Evolutionary conservation across 2,888 invertebrate species (phyloP).

Genomic region (Notodonta ziczac): DNA sequence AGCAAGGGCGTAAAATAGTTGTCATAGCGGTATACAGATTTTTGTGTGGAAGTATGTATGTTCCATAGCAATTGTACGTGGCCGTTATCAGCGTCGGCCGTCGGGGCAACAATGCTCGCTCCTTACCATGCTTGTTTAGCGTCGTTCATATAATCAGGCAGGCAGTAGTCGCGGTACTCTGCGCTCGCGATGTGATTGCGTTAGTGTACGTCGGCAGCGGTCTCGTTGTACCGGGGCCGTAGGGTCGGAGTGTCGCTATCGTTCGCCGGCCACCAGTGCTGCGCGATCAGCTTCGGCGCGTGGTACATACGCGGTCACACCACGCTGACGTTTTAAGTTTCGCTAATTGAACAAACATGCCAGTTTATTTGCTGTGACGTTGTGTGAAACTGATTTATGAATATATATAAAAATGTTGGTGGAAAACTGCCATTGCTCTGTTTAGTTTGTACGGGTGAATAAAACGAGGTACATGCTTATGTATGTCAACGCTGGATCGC

Average conservation of each 20-base stretch:
- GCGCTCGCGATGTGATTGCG: constrained; percentile 45
- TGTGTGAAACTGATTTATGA: constrained; percentile 66
- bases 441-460: constrained; percentile 62
- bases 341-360: constrained; percentile 64
- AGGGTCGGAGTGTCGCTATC: constrained; percentile 79
- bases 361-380: constrained; percentile 74
- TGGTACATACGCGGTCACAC: constrained; percentile 63
- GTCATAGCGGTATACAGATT: constrained; percentile 4
- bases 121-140: constrained; percentile 48
- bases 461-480: constrained; percentile 46
- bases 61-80: constrained; percentile 40
- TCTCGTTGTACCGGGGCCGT: constrained; percentile 66
- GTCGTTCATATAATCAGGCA: constrained; percentile 24
- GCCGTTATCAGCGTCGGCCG: constrained; percentile 67
- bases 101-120: constrained; percentile 53
- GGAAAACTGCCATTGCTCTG: constrained; percentile 57
- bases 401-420: constrained; percentile 52
- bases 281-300: constrained; percentile 74
- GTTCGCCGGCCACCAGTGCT: constrained; percentile 79
- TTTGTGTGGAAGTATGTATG: constrained; percentile 4
- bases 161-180: constrained; percentile 28
- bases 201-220: constrained; percentile 47
- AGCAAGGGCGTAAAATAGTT: constrained; percentile 10
- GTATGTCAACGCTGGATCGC: constrained; percentile 45
- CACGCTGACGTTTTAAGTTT: constrained; percentile 47